Evolutionary conservation across 2,888 invertebrate species (phyloP).

Genomic region (Campaea margaritaria): DNA sequence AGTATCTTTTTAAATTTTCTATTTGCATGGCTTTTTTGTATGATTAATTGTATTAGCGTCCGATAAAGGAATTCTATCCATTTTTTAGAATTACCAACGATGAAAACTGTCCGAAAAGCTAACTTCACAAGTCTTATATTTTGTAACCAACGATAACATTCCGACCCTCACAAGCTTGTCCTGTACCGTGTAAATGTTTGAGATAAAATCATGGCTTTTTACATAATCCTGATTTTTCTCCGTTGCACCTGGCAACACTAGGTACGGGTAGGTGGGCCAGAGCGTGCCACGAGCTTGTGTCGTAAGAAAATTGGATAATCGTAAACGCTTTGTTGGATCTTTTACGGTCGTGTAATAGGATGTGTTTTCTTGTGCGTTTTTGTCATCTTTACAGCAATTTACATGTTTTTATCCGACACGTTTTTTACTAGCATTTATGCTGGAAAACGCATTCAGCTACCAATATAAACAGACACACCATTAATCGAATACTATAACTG

Average conservation of each 20-base stretch:
- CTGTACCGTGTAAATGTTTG: neutral
- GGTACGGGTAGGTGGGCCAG: conserved; percentile 11
- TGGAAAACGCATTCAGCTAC: neutral
- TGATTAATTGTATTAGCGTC: too few relatives aligned
- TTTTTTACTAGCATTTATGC: neutral
- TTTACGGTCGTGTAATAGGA: conserved; percentile 31
- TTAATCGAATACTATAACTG: too few relatives aligned
- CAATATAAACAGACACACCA: too few relatives aligned
- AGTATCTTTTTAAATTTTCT: too few relatives aligned
- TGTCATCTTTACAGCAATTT: conserved; percentile 8
- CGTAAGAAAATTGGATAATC: conserved; percentile 46
- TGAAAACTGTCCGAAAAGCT: too few relatives aligned
- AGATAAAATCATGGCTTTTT: neutral
- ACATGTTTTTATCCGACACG: neutral
- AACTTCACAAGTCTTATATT: too few relatives aligned
- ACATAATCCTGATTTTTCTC: conserved; percentile 12
- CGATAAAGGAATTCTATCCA: too few relatives aligned
- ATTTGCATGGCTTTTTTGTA: too few relatives aligned
- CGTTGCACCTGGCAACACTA: conserved; percentile 25
- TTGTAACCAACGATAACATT: neutral
- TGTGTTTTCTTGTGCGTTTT: conserved; percentile 23
- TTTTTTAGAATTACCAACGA: too few relatives aligned
- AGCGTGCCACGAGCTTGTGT: conserved; percentile 29
- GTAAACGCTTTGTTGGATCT: conserved; percentile 40
- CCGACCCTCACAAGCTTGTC: neutral